Base-by-base conservation (phyloP, 2,113 vertebrate genomes). In the Sisor rabdophorus region DNA sequence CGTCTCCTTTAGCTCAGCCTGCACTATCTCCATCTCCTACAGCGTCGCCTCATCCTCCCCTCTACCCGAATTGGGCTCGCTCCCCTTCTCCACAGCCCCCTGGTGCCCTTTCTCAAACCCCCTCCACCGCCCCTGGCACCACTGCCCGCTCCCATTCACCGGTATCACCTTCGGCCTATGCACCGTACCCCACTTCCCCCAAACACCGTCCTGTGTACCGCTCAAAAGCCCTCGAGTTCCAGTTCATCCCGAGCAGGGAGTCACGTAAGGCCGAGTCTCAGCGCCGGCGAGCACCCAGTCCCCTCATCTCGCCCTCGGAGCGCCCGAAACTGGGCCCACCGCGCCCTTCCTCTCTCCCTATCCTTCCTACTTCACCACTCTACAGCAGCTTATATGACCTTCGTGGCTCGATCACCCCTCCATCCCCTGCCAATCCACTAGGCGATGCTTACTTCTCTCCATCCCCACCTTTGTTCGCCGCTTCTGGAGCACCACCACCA, bases 281-380 rank as follows among this genome's bases (percentile, higher is more conserved):
- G 89, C 88, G 94, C 76, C 80, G 93, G 53, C 87, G 95, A 68
- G 94, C 95, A 3, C 95, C 94, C 17, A 97, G 95, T 84, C 95
- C 95, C 5, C 94, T 94, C 44, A 91, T 94, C 82, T 93, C 93
- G 63, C 93, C 93, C 0, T 87, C 93, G 20, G 94, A 95, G 79
- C 90, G 90, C 36, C 91, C 94, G 81, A 94, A 92, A 80, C 72
- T 91, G 69, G 93, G 90, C 63, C 94, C 94, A 0, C 93, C 95
- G 4, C 89, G 95, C 20, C 95, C 95, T 11, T 95, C 95, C 0
- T 96, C 95, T 59, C 92, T 95, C 24, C 95, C 95, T 4, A 93
- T 95, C 72, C 92, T 97, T 80, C 94, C 95, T 76, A 94, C 94
- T 16, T 70, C 89, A 0, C 90, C 91, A 2, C 86, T 93, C 3